phyloP scores from a whole-genome alignment of 1,140 invertebrate species.

The Anadara kagoshimensis region DNA sequence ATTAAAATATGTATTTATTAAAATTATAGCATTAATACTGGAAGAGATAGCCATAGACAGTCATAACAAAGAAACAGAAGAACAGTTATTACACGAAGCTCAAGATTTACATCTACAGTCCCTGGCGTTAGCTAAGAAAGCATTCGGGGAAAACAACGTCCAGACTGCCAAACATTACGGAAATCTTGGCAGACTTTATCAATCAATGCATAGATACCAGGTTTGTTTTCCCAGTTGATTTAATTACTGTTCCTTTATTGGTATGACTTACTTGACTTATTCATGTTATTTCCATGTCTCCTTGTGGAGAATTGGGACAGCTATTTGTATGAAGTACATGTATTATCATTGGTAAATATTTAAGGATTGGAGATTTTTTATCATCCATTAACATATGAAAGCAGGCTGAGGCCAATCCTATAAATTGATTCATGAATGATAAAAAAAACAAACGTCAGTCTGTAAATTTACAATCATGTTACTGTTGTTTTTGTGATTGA shows the following conservation, averaged over 20 bases:
- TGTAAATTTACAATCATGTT: too few species aligned
- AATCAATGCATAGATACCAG: conserved; percentile 90
- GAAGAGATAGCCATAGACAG: conserved; percentile 94
- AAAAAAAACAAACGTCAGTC: too few species aligned
- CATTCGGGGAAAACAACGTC: conserved; percentile 93
- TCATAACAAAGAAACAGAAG: conserved; percentile 69
- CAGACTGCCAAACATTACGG: conserved; percentile 97
- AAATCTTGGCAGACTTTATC: conserved; percentile 92
- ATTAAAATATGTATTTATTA: conserved; percentile 89
- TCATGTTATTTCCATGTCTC: too few species aligned
- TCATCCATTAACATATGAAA: too few species aligned
- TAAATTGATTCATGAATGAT: too few species aligned
- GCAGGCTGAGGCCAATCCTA: too few species aligned
- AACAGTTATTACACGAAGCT: conserved; percentile 78
- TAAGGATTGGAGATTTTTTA: too few species aligned
- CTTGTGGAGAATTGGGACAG: too few species aligned
- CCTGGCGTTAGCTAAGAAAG: conserved; percentile 82
- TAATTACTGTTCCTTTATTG: not conserved
- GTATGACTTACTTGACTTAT: too few species aligned
- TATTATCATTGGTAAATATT: too few species aligned
- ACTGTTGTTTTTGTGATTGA: too few species aligned
- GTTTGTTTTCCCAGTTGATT: conserved; percentile 70
- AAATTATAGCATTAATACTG: conserved; percentile 83
- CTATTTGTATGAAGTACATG: too few species aligned
- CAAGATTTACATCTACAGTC: conserved; percentile 88